Evolutionary conservation across 2,113 vertebrate genomes (phyloP).

Genomic region (Malurus elegans): DNA sequence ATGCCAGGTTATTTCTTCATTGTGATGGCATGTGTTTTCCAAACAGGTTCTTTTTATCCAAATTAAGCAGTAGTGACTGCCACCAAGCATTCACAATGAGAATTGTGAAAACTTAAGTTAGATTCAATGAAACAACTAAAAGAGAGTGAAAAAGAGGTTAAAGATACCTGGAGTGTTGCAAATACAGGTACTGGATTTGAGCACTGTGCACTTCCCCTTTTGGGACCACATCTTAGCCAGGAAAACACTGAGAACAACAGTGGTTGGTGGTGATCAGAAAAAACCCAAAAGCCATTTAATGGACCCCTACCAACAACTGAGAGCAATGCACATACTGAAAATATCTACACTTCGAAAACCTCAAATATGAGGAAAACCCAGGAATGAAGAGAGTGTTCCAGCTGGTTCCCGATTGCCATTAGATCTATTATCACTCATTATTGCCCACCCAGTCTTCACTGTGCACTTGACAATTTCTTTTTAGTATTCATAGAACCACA

Average conservation of each 20-base stretch:
- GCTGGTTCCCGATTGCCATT: not conserved
- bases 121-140: not conserved
- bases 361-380: not conserved
- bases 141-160: not conserved
- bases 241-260: not conserved
- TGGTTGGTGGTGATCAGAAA: not conserved
- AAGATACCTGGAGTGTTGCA: not conserved
- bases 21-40: not conserved
- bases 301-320: not conserved
- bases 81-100: not conserved
- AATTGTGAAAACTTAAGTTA: not conserved
- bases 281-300: not conserved
- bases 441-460: conserved; percentile 37
- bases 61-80: not conserved
- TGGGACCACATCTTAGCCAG: not conserved
- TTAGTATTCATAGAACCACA: conserved; percentile 4
- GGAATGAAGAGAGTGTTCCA: not conserved
- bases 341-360: not conserved
- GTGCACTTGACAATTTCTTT: conserved; percentile 36
- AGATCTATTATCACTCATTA: conserved; percentile 11
- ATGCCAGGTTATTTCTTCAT: not conserved
- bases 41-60: not conserved
- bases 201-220: not conserved
- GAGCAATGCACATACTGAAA: not conserved
- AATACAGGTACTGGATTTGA: not conserved